Base-by-base conservation (phyloP, 2,797 vertebrate species). In the Hozukius guyotensis region DNA sequence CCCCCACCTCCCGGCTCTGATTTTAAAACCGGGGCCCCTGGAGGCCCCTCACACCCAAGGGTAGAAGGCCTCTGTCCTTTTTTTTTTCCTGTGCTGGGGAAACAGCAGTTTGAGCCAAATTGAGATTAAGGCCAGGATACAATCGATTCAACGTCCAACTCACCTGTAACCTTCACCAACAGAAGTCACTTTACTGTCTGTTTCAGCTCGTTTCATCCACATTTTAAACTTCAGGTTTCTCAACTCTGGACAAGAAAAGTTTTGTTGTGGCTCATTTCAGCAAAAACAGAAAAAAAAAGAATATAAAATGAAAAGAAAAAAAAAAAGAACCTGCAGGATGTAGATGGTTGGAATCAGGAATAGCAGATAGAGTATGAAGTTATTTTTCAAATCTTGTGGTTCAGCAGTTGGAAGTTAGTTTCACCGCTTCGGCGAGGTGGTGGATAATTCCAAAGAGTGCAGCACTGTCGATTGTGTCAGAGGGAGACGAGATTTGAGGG, bases 401-500 rank as follows among this genome's bases (percentile, higher is more conserved):
- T 87, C 76, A 89, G 83, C 74, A 67, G 84, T 90, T 85, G 91
- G 86, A 89, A 78, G 75, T 85, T 53, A 69, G 95, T 95, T 95
- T 96, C 94, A 95, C 94, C 94, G 87, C 95, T 93, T 93, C 88
- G 92, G 29, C 88, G 82, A 93, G 93, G 95, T 92, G 93, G 89
- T 95, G 96, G 93, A 96, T 95, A 72, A 94, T 97, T 98, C 97
- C 97, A 98, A 98, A 99, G 97, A 98, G 95, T 95, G 96, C 97
- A 96, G 96, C 97, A 97, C 96, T 97, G 94, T 94, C 90, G 93
- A 94, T 94, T 94, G 96, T 97, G 97, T 97, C 93, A 91, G 95
- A 95, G 95, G 92, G 96, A 97, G 96, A 95, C 92, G 93, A 94
- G 96, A 94, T 96, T 93, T 89, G 90, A 94, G 93, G 93, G 86